phyloP scores from a whole-genome alignment of 1,140 invertebrate genomes.

The Aphelenchoides avenae region DNA sequence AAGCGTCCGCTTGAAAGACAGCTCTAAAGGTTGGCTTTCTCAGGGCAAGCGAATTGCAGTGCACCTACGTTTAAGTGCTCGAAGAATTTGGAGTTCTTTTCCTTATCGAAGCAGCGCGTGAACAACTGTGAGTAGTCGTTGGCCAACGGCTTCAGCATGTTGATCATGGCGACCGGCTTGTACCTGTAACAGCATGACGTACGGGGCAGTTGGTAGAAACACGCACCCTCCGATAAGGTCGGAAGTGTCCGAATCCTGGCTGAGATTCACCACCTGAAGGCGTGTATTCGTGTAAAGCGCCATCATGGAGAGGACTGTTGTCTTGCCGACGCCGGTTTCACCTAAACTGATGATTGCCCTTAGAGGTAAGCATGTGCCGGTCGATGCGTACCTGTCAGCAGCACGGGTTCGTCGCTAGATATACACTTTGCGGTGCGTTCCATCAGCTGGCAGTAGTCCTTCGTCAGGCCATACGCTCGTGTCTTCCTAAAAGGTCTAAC shows the following conservation, averaged over 20 bases:
- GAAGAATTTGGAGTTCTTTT: conserved; percentile 80
- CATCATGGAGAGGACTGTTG: conserved; percentile 87
- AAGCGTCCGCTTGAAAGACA: conserved; percentile 73
- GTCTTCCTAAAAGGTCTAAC: too few relatives aligned
- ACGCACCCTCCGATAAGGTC: conserved; percentile 82
- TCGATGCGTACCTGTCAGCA: too few relatives aligned
- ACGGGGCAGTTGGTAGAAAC: conserved; percentile 5
- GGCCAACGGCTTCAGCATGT: conserved; percentile 74
- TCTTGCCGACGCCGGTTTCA: conserved; percentile 97
- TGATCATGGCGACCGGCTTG: conserved; percentile 87
- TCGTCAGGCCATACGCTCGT: conserved; percentile 60
- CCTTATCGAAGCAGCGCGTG: conserved; percentile 71
- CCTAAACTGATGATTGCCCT: too few relatives aligned
- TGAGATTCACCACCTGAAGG: conserved; percentile 97
- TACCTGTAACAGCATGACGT: conserved; percentile 65
- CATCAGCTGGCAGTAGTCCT: conserved; percentile 71
- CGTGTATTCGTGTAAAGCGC: conserved; percentile 69
- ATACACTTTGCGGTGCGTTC: conserved; percentile 65
- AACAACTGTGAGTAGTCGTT: conserved; percentile 82
- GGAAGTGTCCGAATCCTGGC: conserved; percentile 92
- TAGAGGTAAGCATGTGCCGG: too few relatives aligned
- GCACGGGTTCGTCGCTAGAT: conserved; percentile 74
- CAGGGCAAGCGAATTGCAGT: conserved; percentile 6
- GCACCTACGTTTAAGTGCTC: conserved; percentile 68
- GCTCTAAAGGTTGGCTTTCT: conserved; percentile 58